Conservation (phyloP, 2,888 invertebrate genomes). For the Oithona nana region DNA sequence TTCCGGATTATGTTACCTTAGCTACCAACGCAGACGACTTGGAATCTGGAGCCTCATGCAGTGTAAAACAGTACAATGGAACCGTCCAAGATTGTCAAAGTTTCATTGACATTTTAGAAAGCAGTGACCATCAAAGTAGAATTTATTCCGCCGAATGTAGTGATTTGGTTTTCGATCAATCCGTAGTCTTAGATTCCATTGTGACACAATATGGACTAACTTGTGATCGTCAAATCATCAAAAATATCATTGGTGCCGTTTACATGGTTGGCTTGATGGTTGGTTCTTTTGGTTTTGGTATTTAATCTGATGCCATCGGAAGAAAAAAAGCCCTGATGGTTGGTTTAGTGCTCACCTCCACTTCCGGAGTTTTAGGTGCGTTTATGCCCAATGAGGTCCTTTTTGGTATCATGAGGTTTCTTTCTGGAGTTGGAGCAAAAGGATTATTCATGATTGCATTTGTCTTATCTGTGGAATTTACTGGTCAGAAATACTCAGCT, state of each 20-base stretch:
- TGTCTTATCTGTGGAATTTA: slow-evolving; percentile 9
- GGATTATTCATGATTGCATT: slow-evolving; percentile 13
- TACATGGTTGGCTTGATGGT: slow-evolving; percentile 11
- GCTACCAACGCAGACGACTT: not conserved
- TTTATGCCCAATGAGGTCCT: not conserved
- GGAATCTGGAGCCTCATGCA: not conserved
- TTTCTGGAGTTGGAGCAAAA: slow-evolving; percentile 10
- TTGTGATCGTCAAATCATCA: not conserved
- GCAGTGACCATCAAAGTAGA: not conserved
- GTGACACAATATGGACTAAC: not conserved
- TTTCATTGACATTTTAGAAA: not conserved
- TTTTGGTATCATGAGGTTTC: not conserved
- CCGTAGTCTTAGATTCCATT: not conserved
- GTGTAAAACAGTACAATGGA: not conserved
- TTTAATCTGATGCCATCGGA: slow-evolving; percentile 1
- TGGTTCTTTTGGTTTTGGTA: slow-evolving; percentile 8
- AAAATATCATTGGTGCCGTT: not conserved
- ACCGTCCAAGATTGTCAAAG: not conserved
- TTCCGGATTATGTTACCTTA: not conserved
- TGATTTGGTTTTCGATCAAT: not conserved
- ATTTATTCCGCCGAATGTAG: not conserved
- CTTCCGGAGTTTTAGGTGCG: not conserved
- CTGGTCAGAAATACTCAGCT: not conserved
- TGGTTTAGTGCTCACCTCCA: not conserved
- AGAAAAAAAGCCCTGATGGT: slow-evolving; percentile 4